Evolutionary conservation across 1,140 invertebrate genomes (phyloP).

Genomic region (Anthonomus grandis): DNA sequence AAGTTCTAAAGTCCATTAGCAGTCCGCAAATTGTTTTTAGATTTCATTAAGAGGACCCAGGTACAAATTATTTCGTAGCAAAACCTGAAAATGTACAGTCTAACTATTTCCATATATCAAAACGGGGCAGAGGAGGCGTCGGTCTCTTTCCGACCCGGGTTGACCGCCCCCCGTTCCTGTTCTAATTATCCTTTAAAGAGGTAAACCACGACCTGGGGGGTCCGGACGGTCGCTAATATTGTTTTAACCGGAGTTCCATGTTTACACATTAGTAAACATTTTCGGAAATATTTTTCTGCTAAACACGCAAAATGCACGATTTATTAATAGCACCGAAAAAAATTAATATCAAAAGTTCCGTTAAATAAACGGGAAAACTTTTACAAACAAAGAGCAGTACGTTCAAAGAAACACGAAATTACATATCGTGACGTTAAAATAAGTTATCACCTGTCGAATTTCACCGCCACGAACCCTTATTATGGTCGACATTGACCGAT

Average conservation of each 20-base stretch:
- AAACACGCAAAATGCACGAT: background rate
- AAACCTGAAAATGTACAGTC: background rate
- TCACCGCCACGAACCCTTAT: slow-evolving; percentile 26
- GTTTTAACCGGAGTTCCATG: slow-evolving; percentile 16
- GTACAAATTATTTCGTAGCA: too few relatives aligned
- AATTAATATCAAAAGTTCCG: background rate
- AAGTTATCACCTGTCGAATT: slow-evolving; percentile 29
- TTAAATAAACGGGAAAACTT: too few relatives aligned
- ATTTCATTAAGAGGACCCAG: too few relatives aligned
- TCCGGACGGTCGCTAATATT: slow-evolving; percentile 15
- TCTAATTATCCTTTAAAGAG: slow-evolving; percentile 19
- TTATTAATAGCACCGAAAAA: background rate
- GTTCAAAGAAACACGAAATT: slow-evolving; percentile 5
- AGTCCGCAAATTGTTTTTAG: too few relatives aligned
- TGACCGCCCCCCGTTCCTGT: slow-evolving; percentile 13
- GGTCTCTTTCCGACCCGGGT: slow-evolving; percentile 10
- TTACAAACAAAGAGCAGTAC: slow-evolving; percentile 8
- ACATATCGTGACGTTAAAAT: slow-evolving; percentile 26
- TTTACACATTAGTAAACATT: slow-evolving; percentile 14
- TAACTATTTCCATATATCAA: slow-evolving; percentile 9
- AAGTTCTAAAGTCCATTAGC: too few relatives aligned
- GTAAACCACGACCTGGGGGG: slow-evolving; percentile 9
- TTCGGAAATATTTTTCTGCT: background rate
- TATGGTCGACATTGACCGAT: slow-evolving; percentile 28
- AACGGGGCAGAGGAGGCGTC: background rate